Base-by-base conservation (phyloP, 1,140 invertebrate species). In the Drosophila kurseongensis region DNA sequence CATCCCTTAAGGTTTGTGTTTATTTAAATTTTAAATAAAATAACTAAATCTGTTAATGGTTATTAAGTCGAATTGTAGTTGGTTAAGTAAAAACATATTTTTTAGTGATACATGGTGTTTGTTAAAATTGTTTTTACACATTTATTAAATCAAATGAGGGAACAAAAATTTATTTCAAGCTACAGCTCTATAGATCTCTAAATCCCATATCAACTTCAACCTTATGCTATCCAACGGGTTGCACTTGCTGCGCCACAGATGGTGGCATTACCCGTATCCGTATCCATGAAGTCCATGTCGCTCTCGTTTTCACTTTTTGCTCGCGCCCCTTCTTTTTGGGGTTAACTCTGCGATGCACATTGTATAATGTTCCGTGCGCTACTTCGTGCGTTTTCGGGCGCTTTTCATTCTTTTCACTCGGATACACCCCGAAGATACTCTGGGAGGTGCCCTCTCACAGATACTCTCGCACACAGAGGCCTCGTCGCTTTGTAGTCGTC, bases 311-410 rank as follows among this genome's bases (percentile, higher is more conserved):
- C 50, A 59, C 69, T 71, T 68, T 75, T 47, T 5, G 29, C 60
- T n/a, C 40, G 60, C 45, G 29, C 29, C 55, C 35, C 35, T 56
- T 36, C 61, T 38, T 75, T 71, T 74, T 82, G 83, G 79, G 78
- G 83, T 79, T 86, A 86, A 75, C 74, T 81, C 68, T 48, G 52
- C 40, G 71, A 14, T 79, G 83, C 83, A 88, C 79, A 88, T 88
- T 86, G 83, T 86, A 86, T 86, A 85, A 85, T 86, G 74, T 81
- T 58, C 51, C 42, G 56, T 62, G 73, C 54, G 58, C 45, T 54
- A 59, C 58, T 69, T 68, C 63, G 71, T 68, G 58, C 45, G 71
- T 61, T 56, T 75, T 75, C 45, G 62, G 71, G 27, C 29, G 78
- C 58, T 69, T 75, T 74, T 67, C 52, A 58, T 81, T 61, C 79